Evolutionary conservation across 2,888 invertebrate species (phyloP).

Genomic region (Drosophila birchii): DNA sequence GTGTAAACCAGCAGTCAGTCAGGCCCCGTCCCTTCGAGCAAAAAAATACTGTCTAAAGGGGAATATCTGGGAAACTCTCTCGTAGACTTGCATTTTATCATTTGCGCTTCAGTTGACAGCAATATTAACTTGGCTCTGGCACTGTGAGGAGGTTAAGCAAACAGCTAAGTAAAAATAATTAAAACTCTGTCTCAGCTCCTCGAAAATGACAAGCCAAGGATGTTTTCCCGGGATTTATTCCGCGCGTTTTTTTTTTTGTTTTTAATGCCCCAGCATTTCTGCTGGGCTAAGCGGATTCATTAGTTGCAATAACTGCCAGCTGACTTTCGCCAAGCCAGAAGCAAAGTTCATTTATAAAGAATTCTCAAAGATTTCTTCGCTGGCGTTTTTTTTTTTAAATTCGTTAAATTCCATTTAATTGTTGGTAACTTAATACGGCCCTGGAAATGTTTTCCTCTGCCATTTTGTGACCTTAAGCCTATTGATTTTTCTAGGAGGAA

Average conservation of each 20-base stretch:
- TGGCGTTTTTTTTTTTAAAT: background rate
- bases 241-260: constrained; percentile 7
- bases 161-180: constrained; percentile 73
- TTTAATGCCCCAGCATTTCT: constrained; percentile 29
- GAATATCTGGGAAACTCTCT: constrained; percentile 15
- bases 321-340: constrained; percentile 22
- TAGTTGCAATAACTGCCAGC: constrained; percentile 71
- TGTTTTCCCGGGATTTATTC: constrained; percentile 22
- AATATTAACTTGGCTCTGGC: constrained; percentile 62
- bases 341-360: constrained; percentile 59
- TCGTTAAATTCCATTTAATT: constrained; percentile 23
- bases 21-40: constrained; percentile 9
- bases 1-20: constrained; percentile 40
- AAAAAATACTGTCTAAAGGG: constrained; percentile 10
- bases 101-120: constrained; percentile 70
- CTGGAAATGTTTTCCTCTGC: background rate
- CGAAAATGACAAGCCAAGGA: constrained; percentile 48
- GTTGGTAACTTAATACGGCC: constrained; percentile 16
- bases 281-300: constrained; percentile 69
- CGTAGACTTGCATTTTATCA: constrained; percentile 67
- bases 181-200: constrained; percentile 58
- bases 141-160: constrained; percentile 47
- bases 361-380: constrained; percentile 18
- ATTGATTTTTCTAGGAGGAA: background rate
- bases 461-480: background rate